Evolutionary conservation across 2,797 vertebrate species (phyloP), one percentile per base, ranked within the genome.

Genomic region (Ispidina picta): DNA sequence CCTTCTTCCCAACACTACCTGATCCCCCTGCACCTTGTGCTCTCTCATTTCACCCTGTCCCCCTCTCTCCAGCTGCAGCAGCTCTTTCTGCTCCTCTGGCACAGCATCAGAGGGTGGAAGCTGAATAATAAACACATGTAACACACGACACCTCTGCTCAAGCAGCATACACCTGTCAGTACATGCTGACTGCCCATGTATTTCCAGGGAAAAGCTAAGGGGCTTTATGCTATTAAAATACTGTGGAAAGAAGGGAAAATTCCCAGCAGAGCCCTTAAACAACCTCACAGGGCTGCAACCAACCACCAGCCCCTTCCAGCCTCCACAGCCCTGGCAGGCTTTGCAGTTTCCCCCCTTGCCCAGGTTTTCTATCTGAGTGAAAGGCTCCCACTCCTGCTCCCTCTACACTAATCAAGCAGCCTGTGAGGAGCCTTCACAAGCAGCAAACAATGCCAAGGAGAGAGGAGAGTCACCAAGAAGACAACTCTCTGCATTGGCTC

Each of bases 401-500:
- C 77, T 71, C 69, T 84, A 69, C 46, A 21, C 28, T 70, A 91
- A 65, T 69, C 13, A 8, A 92, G 83, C 90, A 88, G 83, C 71
- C 86, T 92, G 91, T 69, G 91, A 93, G 88, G 21, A 95, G 83
- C 72, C 65, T 90, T 92, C 58, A 43, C 84, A 92, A 90, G 63
- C 72, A 86, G 86, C 86, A 77, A 91, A 82, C 4, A 84, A 92
- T 88, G 94, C 95, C 94, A 94, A 91, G 79, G 71, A 95, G 69
- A 74, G 83, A 83, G 86, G 86, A 88, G 89, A 93, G 95, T 69
- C 95, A 95, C 86, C 81, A 91, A 94, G 91, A 91, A 96, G 92
- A 96, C 81, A 93, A 94, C 89, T 70, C 58, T 3, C 83, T 93
- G 73, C 69, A 87, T 94, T 96, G 93, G 95, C 94, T 94, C 78